A percentile compares a stretch with the other conserved stretches of the same genome.
Conservation (phyloP, 1,140 invertebrate species). For the Drosophila truncata region DNA sequence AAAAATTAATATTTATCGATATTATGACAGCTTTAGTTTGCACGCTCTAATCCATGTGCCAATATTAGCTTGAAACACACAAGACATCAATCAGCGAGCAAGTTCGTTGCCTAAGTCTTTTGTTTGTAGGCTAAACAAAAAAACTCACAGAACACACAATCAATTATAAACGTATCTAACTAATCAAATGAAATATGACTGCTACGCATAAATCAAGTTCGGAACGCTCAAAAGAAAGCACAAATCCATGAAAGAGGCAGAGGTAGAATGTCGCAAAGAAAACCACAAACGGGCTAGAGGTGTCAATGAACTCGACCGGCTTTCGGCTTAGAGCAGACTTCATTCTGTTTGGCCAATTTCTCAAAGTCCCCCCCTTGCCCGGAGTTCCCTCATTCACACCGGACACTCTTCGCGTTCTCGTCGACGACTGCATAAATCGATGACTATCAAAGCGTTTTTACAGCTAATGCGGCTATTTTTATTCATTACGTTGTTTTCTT, state of each 20-base stretch:
- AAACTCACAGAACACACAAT: conserved; percentile 18
- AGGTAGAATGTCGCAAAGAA: conserved; percentile 63
- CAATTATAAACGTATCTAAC: conserved; percentile 36
- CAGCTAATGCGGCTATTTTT: conserved; percentile 84
- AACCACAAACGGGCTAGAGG: conserved; percentile 30
- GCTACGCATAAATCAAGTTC: conserved; percentile 60
- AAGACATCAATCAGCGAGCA: conserved; percentile 11
- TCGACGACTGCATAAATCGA: conserved; percentile 65
- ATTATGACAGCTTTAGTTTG: background rate
- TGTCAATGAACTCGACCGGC: conserved; percentile 73
- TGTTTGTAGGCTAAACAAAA: conserved; percentile 28
- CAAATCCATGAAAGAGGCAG: conserved; percentile 40
- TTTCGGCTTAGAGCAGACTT: conserved; percentile 62
- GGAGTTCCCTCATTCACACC: conserved; percentile 20
- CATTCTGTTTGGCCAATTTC: conserved; percentile 79
- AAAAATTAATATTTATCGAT: background rate
- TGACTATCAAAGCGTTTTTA: conserved; percentile 82
- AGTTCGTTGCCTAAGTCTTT: conserved; percentile 67
- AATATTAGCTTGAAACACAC: conserved; percentile 15
- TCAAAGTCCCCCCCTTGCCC: conserved; percentile 41
- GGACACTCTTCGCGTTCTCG: conserved; percentile 3
- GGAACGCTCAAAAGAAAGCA: conserved; percentile 66
- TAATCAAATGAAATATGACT: conserved; percentile 69
- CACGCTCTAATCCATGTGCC: background rate
- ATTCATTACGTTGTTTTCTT: conserved; percentile 82